Evolutionary conservation across 2,888 invertebrate species (phyloP).

Genomic region (Alsophila aescularia): DNA sequence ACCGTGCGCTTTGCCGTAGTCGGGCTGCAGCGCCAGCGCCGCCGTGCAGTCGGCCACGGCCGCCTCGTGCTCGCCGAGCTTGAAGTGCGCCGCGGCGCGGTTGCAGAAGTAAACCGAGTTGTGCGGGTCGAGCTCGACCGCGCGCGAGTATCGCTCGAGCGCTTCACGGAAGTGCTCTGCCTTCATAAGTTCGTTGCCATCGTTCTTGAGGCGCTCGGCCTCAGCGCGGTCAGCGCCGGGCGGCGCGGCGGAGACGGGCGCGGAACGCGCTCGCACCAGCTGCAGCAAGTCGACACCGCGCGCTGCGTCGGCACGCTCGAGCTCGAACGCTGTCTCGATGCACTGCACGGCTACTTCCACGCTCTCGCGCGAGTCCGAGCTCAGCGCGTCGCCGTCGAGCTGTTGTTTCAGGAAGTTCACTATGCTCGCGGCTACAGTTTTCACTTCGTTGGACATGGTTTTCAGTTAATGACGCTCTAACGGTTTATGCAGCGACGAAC

Average conservation of each 20-base stretch:
- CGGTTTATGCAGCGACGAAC: neutral
- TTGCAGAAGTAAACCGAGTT: conserved; percentile 99
- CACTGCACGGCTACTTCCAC: conserved; percentile 98
- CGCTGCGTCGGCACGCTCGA: conserved; percentile 80
- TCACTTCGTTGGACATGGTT: conserved; percentile 68
- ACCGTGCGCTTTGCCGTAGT: conserved; percentile 97
- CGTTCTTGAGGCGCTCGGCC: conserved; percentile 94
- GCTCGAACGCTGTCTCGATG: conserved; percentile 94
- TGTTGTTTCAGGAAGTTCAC: conserved; percentile 84
- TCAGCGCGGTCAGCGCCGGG: conserved; percentile 72
- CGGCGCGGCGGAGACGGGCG: conserved; percentile 46
- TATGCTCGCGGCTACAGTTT: conserved; percentile 82
- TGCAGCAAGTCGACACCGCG: conserved; percentile 65
- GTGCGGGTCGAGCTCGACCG: conserved; percentile 92
- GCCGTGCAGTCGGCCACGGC: conserved; percentile 96
- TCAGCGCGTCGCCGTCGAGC: conserved; percentile 76
- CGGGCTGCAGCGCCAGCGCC: conserved; percentile 94
- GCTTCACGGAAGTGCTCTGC: conserved; percentile 92
- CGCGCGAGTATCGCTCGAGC: conserved; percentile 92
- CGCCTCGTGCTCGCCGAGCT: conserved; percentile 91
- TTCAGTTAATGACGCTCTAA: neutral
- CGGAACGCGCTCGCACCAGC: conserved; percentile 55
- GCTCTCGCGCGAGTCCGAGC: conserved; percentile 86
- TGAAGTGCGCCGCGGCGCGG: conserved; percentile 97
- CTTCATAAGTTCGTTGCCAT: conserved; percentile 96